A percentile compares a stretch with the other conserved stretches of the same genome.
Conservation (phyloP, 2,888 invertebrate genomes). For the Myathropa florea region DNA sequence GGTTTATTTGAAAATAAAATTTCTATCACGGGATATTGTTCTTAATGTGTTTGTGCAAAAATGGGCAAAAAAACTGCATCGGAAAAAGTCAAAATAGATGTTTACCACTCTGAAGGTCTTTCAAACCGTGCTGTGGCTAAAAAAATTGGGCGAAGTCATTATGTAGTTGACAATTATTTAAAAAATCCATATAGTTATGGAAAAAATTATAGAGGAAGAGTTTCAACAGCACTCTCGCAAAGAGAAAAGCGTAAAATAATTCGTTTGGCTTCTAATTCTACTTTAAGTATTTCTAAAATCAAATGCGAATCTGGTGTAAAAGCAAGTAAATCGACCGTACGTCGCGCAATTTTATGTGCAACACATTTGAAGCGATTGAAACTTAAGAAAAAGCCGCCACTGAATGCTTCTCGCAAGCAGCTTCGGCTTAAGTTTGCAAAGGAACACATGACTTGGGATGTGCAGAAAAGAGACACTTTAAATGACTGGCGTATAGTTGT, state of each 20-base stretch:
- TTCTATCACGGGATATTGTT: too few species aligned
- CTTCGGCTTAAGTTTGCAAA: background rate
- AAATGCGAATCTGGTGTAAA: background rate
- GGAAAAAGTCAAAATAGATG: background rate
- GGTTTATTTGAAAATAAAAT: too few species aligned
- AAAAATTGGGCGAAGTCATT: background rate
- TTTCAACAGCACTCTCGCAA: background rate
- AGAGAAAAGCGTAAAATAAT: background rate
- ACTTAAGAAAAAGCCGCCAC: background rate
- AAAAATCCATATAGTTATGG: background rate
- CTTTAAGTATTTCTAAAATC: background rate
- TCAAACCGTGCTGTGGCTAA: background rate
- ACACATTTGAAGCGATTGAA: background rate
- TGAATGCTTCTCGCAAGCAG: background rate
- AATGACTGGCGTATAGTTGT: constrained; percentile 2
- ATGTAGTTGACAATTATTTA: background rate
- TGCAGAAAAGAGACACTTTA: background rate
- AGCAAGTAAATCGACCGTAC: background rate
- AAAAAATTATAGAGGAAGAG: too few species aligned
- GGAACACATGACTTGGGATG: background rate
- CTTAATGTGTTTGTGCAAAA: too few species aligned
- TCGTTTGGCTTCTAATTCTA: background rate
- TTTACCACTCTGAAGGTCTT: background rate
- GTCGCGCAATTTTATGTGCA: background rate
- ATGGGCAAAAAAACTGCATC: background rate